phyloP scores from a whole-genome alignment of 2,113 vertebrate genomes.

The Alethe castanea region DNA sequence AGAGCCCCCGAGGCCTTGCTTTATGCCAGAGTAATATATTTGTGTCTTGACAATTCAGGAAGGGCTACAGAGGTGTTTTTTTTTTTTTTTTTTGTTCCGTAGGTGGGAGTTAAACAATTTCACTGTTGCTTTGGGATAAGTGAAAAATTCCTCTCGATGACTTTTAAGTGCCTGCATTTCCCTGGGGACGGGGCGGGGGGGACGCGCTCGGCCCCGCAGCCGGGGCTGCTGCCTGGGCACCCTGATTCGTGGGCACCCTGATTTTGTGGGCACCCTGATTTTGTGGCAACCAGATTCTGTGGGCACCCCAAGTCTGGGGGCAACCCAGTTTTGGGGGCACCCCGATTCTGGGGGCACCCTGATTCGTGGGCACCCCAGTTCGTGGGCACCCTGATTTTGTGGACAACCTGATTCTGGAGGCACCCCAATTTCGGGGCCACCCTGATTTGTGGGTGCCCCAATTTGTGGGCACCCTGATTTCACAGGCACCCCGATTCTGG shows the following conservation, averaged over 20 bases:
- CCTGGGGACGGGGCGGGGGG: background rate
- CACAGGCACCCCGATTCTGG: background rate
- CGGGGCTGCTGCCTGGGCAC: background rate
- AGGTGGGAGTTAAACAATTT: background rate
- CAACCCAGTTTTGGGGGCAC: background rate
- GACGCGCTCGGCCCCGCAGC: accelerated
- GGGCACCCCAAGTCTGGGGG: too few species aligned
- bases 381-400: background rate
- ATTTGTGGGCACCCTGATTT: background rate
- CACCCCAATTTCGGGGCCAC: background rate
- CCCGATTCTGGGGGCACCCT: background rate
- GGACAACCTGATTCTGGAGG: background rate
- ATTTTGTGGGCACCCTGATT: background rate
- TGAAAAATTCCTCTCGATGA: background rate
- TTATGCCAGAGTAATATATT: background rate
- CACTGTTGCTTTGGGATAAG: background rate
- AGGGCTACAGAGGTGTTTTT: background rate
- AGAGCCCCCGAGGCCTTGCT: background rate
- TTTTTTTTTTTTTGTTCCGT: background rate
- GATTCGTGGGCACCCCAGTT: background rate
- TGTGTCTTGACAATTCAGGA: background rate
- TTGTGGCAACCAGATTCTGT: background rate
- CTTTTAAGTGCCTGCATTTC: constrained; percentile 47
- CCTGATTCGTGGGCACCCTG: background rate
- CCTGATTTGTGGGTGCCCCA: too few species aligned